These are phyloP conservation scores for Corvus moneduloides DNA, from an alignment of 2,113 vertebrate species.

Conservation along the genomic window DNA sequence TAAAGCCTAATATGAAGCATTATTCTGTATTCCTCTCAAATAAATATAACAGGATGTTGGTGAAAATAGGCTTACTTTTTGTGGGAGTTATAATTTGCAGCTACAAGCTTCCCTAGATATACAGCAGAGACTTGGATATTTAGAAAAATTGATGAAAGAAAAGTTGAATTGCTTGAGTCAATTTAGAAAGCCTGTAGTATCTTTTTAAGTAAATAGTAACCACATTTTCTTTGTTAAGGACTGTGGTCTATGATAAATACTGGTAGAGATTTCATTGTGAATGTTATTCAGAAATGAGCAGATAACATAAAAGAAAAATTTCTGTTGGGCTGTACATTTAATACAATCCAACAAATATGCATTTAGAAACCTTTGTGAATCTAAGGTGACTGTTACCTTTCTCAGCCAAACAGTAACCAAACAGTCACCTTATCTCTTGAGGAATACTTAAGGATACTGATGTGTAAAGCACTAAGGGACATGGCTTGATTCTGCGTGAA, in stretches of 20 bases:
- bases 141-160: not conserved
- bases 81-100: not conserved
- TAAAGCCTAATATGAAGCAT: not conserved
- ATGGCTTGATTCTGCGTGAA: not conserved
- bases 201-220: not conserved
- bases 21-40: not conserved
- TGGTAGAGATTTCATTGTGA: not conserved
- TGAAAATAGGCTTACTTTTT: not conserved
- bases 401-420: not conserved
- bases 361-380: not conserved
- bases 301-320: not conserved
- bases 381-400: not conserved
- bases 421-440: not conserved
- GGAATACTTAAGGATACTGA: not conserved
- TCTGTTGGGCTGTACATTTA: not conserved
- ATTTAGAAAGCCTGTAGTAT: not conserved
- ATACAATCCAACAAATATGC: too few species aligned
- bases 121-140: not conserved
- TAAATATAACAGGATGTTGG: not conserved
- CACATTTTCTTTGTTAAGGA: not conserved
- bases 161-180: not conserved
- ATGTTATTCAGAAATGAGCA: not conserved
- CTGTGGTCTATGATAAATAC: not conserved
- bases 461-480: not conserved
- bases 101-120: not conserved